phyloP scores from a whole-genome alignment of 92 coral and sea anemone genomes.

The Galaxea fascicularis region DNA sequence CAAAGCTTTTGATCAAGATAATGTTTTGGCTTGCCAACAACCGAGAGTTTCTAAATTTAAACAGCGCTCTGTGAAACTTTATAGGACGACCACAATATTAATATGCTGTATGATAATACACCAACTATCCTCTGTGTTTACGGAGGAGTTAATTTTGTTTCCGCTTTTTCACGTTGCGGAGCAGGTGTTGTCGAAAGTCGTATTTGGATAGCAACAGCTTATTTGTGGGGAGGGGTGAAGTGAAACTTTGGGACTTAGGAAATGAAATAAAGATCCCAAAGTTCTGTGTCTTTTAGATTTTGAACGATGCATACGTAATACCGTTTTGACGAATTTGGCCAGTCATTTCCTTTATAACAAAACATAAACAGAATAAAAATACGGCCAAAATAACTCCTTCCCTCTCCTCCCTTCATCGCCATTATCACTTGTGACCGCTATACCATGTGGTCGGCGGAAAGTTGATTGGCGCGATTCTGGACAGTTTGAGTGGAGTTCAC shows the following conservation, averaged over 20 bases:
- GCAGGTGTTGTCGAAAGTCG: constrained; percentile 23
- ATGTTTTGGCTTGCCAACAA: too few relatives aligned
- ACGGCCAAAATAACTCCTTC: neutral
- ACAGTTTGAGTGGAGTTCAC: constrained; percentile 22
- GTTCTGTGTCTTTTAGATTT: neutral
- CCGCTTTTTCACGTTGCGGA: neutral
- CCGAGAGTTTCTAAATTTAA: neutral
- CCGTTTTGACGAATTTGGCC: neutral
- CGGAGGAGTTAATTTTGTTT: constrained; percentile 38
- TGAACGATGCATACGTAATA: neutral
- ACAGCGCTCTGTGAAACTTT: neutral
- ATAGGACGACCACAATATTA: neutral
- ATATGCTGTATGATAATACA: neutral
- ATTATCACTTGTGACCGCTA: constrained; percentile 1
- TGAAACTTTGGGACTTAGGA: neutral
- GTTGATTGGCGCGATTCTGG: constrained; percentile 53
- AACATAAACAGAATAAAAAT: neutral
- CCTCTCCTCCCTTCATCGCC: neutral
- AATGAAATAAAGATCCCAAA: neutral
- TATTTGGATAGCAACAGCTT: neutral
- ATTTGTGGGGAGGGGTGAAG: neutral
- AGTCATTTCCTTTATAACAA: neutral
- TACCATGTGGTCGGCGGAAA: constrained; percentile 55
- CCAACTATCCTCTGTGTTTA: constrained; percentile 4
- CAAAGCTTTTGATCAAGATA: too few relatives aligned